Evolutionary conservation across 2,113 vertebrate species (phyloP), one percentile per base, ranked within the genome.

Genomic region (Pachyramphus minor): DNA sequence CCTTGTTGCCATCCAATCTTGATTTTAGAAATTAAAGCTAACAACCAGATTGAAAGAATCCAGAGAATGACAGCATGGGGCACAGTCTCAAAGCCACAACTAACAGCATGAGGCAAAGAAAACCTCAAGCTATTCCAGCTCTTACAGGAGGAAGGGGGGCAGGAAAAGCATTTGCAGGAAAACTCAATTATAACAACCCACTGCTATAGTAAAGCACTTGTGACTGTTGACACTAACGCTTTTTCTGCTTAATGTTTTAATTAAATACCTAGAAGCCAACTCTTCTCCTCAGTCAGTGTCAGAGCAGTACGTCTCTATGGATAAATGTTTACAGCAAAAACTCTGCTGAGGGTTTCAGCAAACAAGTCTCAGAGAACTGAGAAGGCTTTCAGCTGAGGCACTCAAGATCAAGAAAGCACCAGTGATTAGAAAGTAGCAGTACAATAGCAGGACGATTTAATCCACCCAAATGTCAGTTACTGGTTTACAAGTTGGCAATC

Each of bases 211-310:
- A 95, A 97, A 98, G 94, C 91, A 96, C 95, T 98, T 96, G 94
- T 94, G 97, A 96, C 96, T 98, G 97, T 98, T 98, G 98, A 98
- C 98, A 97, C 42, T 94, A 97, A 98, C 45, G 87, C 96, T 96
- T 97, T 97, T 97, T 92, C 95, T 95, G 75, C 97, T 98, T 98
- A 98, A 98, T 98, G 97, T 98, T 98, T 98, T 98, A 98, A 98
- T 98, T 98, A 98, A 98, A 98, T 98, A 98, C 97, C 98, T 98
- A 97, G 96, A 98, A 98, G 97, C 96, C 97, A 97, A 92, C 47
- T 91, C 95, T 97, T 97, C 97, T 97, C 96, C 89, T 98, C 96
- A 91, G 96, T 96, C 96, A 96, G 95, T 96, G 94, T 97, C 97
- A 97, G 97, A 96, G 79, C 90, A 91, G 86, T 95, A 97, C 96